Percentiles rank a stretch among this genome's conserved stretches.
These are phyloP conservation scores for Hyles vespertilio DNA, from an alignment of 1,140 invertebrate species.

Conservation along the genomic window DNA sequence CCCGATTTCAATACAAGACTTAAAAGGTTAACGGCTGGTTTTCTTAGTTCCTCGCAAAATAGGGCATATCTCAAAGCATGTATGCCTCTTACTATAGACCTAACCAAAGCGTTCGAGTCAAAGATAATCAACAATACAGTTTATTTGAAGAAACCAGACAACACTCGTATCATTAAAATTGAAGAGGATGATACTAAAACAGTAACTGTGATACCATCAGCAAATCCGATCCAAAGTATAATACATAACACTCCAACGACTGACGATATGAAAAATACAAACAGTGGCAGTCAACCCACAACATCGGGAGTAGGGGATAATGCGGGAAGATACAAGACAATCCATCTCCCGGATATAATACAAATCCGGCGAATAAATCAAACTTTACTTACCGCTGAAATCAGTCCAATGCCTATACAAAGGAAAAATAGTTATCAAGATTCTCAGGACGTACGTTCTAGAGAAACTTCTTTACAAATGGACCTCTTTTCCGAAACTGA, in stretches of 20 bases:
- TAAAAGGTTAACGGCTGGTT: conserved; percentile 49
- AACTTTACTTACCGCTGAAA: conserved; percentile 41
- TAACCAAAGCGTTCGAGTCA: conserved; percentile 54
- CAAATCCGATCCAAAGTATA: conserved; percentile 33
- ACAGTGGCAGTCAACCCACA: too few relatives aligned
- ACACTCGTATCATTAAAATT: not conserved
- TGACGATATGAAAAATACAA: not conserved
- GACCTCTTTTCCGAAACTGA: too few relatives aligned
- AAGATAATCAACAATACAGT: conserved; percentile 46
- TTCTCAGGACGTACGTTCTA: too few relatives aligned
- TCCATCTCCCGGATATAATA: conserved; percentile 43
- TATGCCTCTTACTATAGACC: conserved; percentile 55
- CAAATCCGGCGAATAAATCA: conserved; percentile 44
- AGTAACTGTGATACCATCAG: conserved; percentile 27
- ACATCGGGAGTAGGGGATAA: not conserved
- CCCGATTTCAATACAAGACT: conserved; percentile 67
- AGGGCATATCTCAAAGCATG: conserved; percentile 43
- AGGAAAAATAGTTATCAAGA: not conserved
- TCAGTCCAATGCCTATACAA: conserved; percentile 31
- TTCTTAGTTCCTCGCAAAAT: conserved; percentile 48
- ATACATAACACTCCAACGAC: conserved; percentile 21
- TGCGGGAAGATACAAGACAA: conserved; percentile 39
- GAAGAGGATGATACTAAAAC: conserved; percentile 8
- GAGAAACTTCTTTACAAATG: too few relatives aligned
- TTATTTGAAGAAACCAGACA: conserved; percentile 36